Evolutionary conservation across 1,140 invertebrate genomes (phyloP).

Genomic region (Bombus turneri): DNA sequence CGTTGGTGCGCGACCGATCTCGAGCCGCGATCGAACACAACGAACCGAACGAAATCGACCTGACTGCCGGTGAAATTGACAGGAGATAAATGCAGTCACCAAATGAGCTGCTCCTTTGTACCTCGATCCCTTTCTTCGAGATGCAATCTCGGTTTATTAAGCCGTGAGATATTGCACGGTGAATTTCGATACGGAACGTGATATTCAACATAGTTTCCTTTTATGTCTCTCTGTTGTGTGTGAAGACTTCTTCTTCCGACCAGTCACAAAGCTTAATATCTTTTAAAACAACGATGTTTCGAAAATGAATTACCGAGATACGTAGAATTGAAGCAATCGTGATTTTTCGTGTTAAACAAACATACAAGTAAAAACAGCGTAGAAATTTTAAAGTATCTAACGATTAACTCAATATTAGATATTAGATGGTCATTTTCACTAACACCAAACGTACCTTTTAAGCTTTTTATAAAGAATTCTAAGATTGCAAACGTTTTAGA

Average conservation of each 20-base stretch:
- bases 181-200: not conserved
- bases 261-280: too few relatives aligned
- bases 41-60: slow-evolving; percentile 1
- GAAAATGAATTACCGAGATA: too few relatives aligned
- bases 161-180: not conserved
- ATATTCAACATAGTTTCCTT: not conserved
- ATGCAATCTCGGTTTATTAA: not conserved
- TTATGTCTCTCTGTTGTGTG: not conserved
- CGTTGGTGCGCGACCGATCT: slow-evolving; percentile 47
- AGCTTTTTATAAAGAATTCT: not conserved
- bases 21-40: not conserved
- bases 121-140: not conserved
- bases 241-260: too few relatives aligned
- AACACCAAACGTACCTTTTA: too few relatives aligned
- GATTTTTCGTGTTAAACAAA: too few relatives aligned
- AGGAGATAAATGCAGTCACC: not conserved
- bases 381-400: too few relatives aligned
- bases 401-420: too few relatives aligned
- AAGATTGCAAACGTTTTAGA: not conserved
- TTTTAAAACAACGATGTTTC: too few relatives aligned
- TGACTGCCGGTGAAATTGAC: not conserved
- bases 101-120: too few relatives aligned
- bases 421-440: too few relatives aligned
- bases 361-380: too few relatives aligned
- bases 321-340: too few relatives aligned